Base-by-base conservation (phyloP, 2,113 vertebrate species). In the Zosterops japonicus region DNA sequence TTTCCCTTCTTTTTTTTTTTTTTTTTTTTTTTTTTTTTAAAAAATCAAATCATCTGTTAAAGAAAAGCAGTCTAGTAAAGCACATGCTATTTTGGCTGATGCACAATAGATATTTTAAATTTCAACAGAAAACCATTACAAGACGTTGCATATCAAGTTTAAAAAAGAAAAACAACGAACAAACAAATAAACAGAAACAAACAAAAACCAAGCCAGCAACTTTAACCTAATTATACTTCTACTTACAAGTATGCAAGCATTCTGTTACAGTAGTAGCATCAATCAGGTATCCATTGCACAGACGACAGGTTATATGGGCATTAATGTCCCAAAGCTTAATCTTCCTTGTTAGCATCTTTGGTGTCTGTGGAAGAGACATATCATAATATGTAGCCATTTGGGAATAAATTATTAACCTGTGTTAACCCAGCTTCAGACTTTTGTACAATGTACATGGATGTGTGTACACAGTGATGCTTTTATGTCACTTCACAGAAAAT, bases 281-380 rank as follows among this genome's bases (percentile, higher is more conserved):
- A 39, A 99, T 99, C 98, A 99, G 98, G 98, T 99, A 99, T 91
- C 99, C 99, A 93, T 99, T 99, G 97, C 99, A 99, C 95, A 99
- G 98, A 85, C 98, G 99, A 98, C 99, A 99, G 80, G 99, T 99
- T 98, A 99, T 99, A 97, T 99, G 99, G 98, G 99, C 99, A 65
- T 99, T 99, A 97, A 99, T 99, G 97, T 99, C 99, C 99, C 99
- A 99, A 96, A 99, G 98, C 97, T 99, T 99, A 95, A 99, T 99
- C 98, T 99, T 99, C 97, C 99, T 98, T 44, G 99, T 99, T 98
- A 99, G 98, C 99, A 99, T 99, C 98, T 99, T 98, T 99, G 98
- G 99, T 98, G 98, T 99, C 99, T 99, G 96, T 18, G 96, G 94
- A 95, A 96, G 68, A 95, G 65, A 78, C 16, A 82, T 53, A 89